These are phyloP conservation scores for Keiferia lycopersicella DNA, from an alignment of 2,888 invertebrate genomes.

Conservation along the genomic window DNA sequence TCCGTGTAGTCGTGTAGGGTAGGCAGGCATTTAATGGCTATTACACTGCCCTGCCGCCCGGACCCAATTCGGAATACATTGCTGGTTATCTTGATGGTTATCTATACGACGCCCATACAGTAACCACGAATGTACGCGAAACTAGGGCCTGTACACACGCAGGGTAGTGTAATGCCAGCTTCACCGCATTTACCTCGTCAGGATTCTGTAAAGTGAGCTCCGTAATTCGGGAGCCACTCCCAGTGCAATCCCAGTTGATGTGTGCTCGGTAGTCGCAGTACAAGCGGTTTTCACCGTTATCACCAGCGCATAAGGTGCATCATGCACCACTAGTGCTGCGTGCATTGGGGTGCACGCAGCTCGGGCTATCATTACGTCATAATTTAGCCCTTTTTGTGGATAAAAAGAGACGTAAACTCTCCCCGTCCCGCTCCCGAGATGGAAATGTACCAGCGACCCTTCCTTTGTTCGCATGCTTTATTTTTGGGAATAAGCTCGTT, in stretches of 20 bases:
- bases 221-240: slow-evolving; percentile 20
- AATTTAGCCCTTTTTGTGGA: slow-evolving; percentile 59
- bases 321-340: slow-evolving; percentile 10
- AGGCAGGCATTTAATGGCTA: no score
- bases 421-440: slow-evolving; percentile 43
- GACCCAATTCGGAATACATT: no score
- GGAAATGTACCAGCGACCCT: slow-evolving; percentile 43
- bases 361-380: slow-evolving; percentile 65
- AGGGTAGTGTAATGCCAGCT: no score
- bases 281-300: slow-evolving; percentile 39
- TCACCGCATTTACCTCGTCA: neutral
- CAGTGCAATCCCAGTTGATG: slow-evolving; percentile 23
- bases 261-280: no score
- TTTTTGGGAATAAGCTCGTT: slow-evolving; percentile 37
- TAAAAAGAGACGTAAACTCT: slow-evolving; percentile 38
- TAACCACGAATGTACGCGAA: no score
- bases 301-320: slow-evolving; percentile 35
- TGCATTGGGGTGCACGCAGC: slow-evolving; percentile 48
- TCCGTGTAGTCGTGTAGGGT: neutral
- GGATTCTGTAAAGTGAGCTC: neutral
- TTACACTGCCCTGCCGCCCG: no score
- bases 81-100: no score
- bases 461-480: slow-evolving; percentile 55
- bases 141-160: no score
- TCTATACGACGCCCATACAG: no score